Evolutionary conservation across 2,888 invertebrate genomes (phyloP).

Genomic region (Xanthia togata): DNA sequence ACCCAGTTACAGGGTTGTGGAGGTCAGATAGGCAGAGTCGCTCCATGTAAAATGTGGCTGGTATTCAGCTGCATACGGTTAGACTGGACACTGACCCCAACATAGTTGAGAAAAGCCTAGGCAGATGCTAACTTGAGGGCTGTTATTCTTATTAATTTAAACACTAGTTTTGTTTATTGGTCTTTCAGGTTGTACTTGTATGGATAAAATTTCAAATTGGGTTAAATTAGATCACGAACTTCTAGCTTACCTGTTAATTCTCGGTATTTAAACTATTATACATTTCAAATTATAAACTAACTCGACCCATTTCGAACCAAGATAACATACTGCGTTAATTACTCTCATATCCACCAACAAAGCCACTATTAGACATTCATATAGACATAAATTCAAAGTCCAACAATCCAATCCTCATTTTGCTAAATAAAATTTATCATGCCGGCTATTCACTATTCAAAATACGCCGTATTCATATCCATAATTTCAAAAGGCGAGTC

Average conservation of each 20-base stretch:
- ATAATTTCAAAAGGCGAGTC: constrained; percentile 72
- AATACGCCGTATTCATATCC: constrained; percentile 71
- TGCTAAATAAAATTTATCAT: constrained; percentile 67
- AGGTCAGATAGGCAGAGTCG: too few species aligned
- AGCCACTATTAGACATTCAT: constrained; percentile 55
- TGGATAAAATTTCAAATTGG: not conserved
- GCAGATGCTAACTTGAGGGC: not conserved
- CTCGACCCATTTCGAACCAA: constrained; percentile 4
- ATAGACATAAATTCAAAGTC: constrained; percentile 57
- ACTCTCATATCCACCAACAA: constrained; percentile 49
- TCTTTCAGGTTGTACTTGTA: not conserved
- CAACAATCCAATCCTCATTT: constrained; percentile 66
- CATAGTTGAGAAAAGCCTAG: too few species aligned
- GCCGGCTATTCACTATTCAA: constrained; percentile 68
- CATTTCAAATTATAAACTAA: not conserved
- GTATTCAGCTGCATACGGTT: too few species aligned
- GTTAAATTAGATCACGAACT: not conserved
- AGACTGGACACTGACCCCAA: too few species aligned
- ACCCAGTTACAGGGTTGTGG: too few species aligned
- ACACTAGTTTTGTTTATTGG: not conserved
- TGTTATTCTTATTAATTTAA: not conserved
- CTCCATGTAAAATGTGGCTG: too few species aligned
- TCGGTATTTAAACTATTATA: not conserved
- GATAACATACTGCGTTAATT: constrained; percentile 41
- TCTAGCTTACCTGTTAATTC: not conserved